Evolutionary conservation across 2,888 invertebrate species (phyloP), one percentile per base, ranked within the genome.

Genomic region (Trichogramma evanescens): DNA sequence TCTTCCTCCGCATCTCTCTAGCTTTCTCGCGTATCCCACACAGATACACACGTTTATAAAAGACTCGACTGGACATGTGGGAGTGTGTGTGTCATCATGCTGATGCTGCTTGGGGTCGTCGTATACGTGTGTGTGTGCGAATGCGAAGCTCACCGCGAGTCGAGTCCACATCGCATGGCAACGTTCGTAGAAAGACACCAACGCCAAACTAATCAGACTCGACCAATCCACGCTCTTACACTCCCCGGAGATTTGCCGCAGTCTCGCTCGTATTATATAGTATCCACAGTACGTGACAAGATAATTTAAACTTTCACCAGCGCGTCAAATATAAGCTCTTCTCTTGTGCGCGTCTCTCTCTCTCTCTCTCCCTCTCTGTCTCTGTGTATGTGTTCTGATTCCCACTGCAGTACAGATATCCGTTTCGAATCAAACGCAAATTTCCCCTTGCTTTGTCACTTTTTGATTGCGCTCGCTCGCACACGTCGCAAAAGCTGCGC

Each of bases 151-250:
- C 48, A 13, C 42, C 26, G 38, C 10, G 40, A 7, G 41, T 43
- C 42, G 40, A 26, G 26, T 26, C 26, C 26, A 26, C 26, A 26
- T 26, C 26, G 51, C 39, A 48, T 13, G 48, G 10, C 6, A 10
- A 13, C 26, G 26, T 26, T 26, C 26, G 26, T 42, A 51, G 65
- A 66, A 26, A 26, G 26, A 26, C 26, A 26, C 26, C 26, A 71
- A 70, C 70, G 64, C 68, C 70, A 68, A 75, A 73, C 75, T 74
- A 75, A 75, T 75, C 75, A 75, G 73, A 74, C 74, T 72, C 71
- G 68, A 69, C 72, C 72, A 74, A 74, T 73, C 69, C 73, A 64
- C 67, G 68, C 65, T 67, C 68, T 66, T 54, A 9, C n/a, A 8
- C 45, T 66, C 26, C 71, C 66, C 66, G 64, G 58, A 66, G 67